Conservation (phyloP, 2,797 vertebrate species). For the Phoebastria nigripes region DNA sequence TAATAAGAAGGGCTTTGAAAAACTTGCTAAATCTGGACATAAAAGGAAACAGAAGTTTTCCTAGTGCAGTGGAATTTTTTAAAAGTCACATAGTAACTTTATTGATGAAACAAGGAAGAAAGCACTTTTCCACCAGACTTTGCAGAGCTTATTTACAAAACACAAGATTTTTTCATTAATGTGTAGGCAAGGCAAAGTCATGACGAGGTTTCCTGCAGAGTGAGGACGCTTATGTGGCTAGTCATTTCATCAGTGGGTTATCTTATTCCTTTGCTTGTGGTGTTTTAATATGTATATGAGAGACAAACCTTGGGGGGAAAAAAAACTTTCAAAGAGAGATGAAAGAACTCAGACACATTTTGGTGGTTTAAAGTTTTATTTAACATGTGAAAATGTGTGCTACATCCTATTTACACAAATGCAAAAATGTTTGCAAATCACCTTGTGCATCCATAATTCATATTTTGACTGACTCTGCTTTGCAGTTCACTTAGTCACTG, state of each 20-base stretch:
- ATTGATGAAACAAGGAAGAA: conserved; percentile 81
- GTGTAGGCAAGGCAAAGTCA: conserved; percentile 39
- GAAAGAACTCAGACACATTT: neutral
- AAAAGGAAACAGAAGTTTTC: conserved; percentile 81
- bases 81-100: conserved; percentile 76
- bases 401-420: neutral
- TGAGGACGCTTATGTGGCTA: conserved; percentile 8
- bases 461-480: neutral
- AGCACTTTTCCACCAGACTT: conserved; percentile 75
- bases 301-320: neutral
- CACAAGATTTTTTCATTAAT: conserved; percentile 64
- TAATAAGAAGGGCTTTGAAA: conserved; percentile 82
- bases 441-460: neutral
- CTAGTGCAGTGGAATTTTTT: conserved; percentile 79
- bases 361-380: neutral
- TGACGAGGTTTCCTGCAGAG: conserved; percentile 43
- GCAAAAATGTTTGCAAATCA: neutral
- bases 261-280: conserved; percentile 2
- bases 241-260: conserved; percentile 34
- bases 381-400: neutral
- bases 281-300: neutral
- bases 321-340: neutral
- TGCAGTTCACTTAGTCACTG: neutral
- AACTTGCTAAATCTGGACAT: conserved; percentile 78
- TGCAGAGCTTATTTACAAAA: conserved; percentile 74